Evolutionary conservation across 2,113 vertebrate species (phyloP), one percentile per base, ranked within the genome.

Genomic region (Protomyctophum bolini): DNA sequence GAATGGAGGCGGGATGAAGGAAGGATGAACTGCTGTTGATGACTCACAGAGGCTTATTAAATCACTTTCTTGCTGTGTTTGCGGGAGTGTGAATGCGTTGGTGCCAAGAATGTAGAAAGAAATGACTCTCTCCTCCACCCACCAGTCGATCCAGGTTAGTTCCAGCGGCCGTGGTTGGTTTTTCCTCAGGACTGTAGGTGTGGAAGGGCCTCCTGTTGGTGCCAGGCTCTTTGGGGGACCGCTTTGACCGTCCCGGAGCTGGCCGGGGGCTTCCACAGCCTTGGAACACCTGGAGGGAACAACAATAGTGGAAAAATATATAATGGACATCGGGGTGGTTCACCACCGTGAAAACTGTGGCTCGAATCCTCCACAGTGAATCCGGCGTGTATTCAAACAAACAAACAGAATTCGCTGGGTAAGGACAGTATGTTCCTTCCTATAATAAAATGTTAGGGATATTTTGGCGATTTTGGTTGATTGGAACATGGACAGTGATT

Each of bases 91-190:
- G 33, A 2, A 4, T 41, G 33, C 33, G 33, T 41, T 41, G 33
- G 33, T 41, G 33, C 33, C 33, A 41, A 41, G 33, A 6, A 41
- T 41, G 33, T 41, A 41, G 3, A 41, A 41, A 41, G 33, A 41
- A 41, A 4, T 3, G 33, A 41, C 33, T 41, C n/a, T 28, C 8
- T 70, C 8, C 67, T 12, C 7, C 7, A 11, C 93, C 88, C 80
- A 96, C 96, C 92, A 96, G 90, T 48, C 93, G 81, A 82, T 95
- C 94, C 86, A 96, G 83, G 84, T 95, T 96, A 60, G 94, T 95
- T 71, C 94, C 93, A 0, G 93, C 94, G 0, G 94, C 94, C 0
- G 94, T 95, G 15, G 95, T 96, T 48, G 95, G 95, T 46, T 92
- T 93, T 83, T 95, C 94, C 60, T 95, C 94, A 0, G 91, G 89